Evolutionary conservation across 2,113 vertebrate species (phyloP).

Genomic region (Bubalus kerabau): DNA sequence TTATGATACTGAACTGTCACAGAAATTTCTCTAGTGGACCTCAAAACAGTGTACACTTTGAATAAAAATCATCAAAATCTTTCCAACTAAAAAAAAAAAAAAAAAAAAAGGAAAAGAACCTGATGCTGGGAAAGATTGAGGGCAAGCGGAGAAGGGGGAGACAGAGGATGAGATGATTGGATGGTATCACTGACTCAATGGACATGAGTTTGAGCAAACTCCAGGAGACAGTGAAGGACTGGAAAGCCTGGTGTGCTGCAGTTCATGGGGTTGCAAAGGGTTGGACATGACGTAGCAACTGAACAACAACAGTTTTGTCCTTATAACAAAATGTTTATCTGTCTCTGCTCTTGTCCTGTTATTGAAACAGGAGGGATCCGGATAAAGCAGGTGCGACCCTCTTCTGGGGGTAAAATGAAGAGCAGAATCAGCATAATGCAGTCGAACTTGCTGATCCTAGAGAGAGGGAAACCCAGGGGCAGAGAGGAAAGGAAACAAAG

Average conservation of each 20-base stretch:
- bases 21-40: not conserved
- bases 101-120: too few species aligned
- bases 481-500: not conserved
- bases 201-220: not conserved
- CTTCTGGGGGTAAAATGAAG: not conserved
- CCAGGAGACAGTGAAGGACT: not conserved
- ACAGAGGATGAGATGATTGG: not conserved
- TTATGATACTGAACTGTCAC: not conserved
- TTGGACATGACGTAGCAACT: accelerated
- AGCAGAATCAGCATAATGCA: not conserved
- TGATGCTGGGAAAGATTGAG: not conserved
- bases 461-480: not conserved
- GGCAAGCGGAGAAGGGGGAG: not conserved
- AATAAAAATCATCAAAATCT: not conserved
- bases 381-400: not conserved
- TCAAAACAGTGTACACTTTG: not conserved
- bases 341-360: not conserved
- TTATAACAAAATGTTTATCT: not conserved
- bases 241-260: not conserved
- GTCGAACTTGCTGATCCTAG: not conserved
- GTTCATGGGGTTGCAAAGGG: not conserved
- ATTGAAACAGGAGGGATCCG: not conserved
- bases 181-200: not conserved
- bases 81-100: too few species aligned
- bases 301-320: not conserved